A percentile compares a stretch with the other conserved stretches of the same genome.
Evolutionary conservation across 1,140 invertebrate species (phyloP).

Genomic region (Sycobia sp.): DNA sequence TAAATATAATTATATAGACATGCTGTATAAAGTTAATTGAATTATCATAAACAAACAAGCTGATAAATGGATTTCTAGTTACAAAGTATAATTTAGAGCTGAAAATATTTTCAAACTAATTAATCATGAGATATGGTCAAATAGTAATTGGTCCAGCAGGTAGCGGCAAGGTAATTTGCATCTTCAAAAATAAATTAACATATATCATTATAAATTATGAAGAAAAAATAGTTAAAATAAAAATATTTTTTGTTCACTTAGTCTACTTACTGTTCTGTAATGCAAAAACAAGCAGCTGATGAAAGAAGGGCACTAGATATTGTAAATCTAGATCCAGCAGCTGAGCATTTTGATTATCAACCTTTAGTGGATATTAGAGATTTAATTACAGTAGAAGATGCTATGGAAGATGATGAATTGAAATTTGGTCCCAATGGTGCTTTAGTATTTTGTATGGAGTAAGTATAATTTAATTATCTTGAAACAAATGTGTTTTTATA

Average conservation of each 20-base stretch:
- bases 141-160: constrained; percentile 94
- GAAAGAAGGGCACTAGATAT: constrained; percentile 79
- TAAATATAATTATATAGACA: no score
- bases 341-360: constrained; percentile 93
- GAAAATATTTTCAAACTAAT: no score
- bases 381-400: constrained; percentile 93
- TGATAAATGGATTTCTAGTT: no score
- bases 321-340: constrained; percentile 97
- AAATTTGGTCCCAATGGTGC: constrained; percentile 97
- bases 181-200: background rate
- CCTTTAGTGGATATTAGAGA: constrained; percentile 89
- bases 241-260: constrained; percentile 51
- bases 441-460: constrained; percentile 96
- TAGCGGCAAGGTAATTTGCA: constrained; percentile 80
- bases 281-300: constrained; percentile 83
- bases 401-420: constrained; percentile 95
- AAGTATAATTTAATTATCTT: constrained; percentile 51
- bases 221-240: background rate
- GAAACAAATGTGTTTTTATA: background rate
- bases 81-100: no score
- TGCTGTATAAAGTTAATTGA: no score
- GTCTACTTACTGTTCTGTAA: constrained; percentile 94
- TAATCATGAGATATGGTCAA: constrained; percentile 88
- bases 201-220: background rate
- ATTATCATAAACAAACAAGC: no score